phyloP scores from a whole-genome alignment of 2,888 invertebrate species.

The Pristionchus fissidentatus region DNA sequence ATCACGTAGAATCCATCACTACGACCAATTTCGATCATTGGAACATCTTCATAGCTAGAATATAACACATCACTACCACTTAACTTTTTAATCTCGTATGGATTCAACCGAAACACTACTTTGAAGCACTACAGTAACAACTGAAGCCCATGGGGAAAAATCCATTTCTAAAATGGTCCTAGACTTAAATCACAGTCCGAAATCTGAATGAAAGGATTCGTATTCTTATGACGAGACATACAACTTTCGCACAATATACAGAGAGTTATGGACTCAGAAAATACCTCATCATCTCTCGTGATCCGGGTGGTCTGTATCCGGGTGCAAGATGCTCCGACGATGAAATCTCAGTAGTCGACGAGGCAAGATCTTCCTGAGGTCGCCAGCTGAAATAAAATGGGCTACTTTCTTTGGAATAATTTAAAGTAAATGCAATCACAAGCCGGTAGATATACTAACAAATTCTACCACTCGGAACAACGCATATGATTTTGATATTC shows the following conservation, averaged over 20 bases:
- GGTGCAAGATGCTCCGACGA: slow-evolving; percentile 35
- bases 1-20: background rate
- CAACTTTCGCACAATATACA: background rate
- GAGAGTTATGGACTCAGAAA: background rate
- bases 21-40: too few species aligned
- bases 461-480: background rate
- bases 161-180: too few species aligned
- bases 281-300: background rate
- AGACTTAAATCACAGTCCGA: too few species aligned
- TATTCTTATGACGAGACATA: too few species aligned
- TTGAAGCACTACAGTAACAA: too few species aligned
- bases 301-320: slow-evolving; percentile 22
- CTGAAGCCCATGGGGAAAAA: too few species aligned
- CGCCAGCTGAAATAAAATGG: slow-evolving; percentile 15
- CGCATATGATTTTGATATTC: background rate
- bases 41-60: too few species aligned
- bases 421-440: too few species aligned
- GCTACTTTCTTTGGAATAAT: background rate
- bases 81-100: too few species aligned
- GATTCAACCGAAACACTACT: too few species aligned
- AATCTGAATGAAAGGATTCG: too few species aligned
- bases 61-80: too few species aligned
- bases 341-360: background rate
- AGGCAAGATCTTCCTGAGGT: background rate
- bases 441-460: background rate